These are phyloP conservation scores for Kradibia gibbosae DNA, from an alignment of 1,140 invertebrate species.

Conservation along the genomic window DNA sequence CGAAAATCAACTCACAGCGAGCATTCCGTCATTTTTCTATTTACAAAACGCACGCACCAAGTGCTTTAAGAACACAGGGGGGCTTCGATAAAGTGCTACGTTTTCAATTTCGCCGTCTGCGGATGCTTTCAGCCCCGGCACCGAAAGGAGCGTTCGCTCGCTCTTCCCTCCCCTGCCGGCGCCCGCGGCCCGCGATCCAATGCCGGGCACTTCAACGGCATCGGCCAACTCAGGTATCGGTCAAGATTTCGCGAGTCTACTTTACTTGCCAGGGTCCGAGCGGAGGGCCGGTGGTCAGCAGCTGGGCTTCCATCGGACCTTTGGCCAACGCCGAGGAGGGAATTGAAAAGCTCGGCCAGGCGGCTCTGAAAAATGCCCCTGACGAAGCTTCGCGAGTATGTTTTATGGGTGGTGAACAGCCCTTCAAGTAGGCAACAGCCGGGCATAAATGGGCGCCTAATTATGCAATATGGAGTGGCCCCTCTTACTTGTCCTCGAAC, in stretches of 20 bases:
- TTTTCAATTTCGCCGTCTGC: not conserved
- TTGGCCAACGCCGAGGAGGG: not conserved
- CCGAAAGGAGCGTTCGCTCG: no score
- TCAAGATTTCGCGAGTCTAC: no score
- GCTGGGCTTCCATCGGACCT: no score
- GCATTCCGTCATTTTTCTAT: no score
- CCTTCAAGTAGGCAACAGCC: not conserved
- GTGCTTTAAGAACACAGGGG: not conserved
- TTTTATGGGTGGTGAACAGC: no score
- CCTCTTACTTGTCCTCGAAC: not conserved
- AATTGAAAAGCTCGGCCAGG: conserved; percentile 6
- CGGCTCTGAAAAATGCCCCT: not conserved
- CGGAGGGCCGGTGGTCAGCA: no score
- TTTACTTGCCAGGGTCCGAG: no score
- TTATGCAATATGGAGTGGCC: not conserved
- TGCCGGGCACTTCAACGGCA: no score
- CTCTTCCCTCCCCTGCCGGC: not conserved
- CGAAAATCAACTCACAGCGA: no score
- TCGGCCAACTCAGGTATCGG: no score
- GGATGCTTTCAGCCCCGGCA: no score
- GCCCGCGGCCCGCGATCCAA: not conserved
- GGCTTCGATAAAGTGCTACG: not conserved
- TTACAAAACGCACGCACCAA: not conserved
- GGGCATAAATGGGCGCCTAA: not conserved
- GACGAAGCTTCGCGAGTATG: not conserved